Evolutionary conservation across 30 jellyfish, hydroid and myxozoan genomes (phyloP).

Genomic region (Hydractinia symbiolongicarpus): DNA sequence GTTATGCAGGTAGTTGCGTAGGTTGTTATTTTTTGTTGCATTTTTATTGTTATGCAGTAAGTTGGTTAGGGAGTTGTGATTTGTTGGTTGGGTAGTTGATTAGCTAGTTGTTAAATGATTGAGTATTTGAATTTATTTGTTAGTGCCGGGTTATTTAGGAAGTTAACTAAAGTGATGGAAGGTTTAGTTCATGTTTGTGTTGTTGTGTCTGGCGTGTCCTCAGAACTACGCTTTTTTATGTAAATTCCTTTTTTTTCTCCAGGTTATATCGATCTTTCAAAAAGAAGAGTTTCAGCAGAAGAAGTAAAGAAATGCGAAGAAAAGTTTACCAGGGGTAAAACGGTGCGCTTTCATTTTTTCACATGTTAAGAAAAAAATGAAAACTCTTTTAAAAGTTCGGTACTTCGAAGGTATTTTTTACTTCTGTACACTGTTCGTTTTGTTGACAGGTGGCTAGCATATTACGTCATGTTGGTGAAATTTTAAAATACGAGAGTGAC

Average conservation of each 20-base stretch:
- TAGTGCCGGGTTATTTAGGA: no score
- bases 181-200: no score
- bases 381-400: neutral
- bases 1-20: no score
- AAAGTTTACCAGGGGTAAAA: slow-evolving; percentile 87
- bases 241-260: neutral
- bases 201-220: no score
- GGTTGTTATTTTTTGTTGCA: no score
- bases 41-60: no score
- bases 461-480: slow-evolving; percentile 87
- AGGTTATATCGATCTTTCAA: slow-evolving; percentile 93
- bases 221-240: neutral
- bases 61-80: no score
- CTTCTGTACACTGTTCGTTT: neutral
- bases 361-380: neutral
- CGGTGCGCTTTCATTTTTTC: slow-evolving; percentile 33
- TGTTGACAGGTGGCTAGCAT: slow-evolving; percentile 76
- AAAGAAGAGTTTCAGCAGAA: slow-evolving; percentile 91
- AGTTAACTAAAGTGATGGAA: no score
- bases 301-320: slow-evolving; percentile 99
- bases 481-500: slow-evolving; percentile 60
- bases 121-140: no score
- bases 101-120: no score
- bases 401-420: neutral
- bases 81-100: no score